Conservation (phyloP, 1,140 invertebrate species). For the Monomorium pharaonis region DNA sequence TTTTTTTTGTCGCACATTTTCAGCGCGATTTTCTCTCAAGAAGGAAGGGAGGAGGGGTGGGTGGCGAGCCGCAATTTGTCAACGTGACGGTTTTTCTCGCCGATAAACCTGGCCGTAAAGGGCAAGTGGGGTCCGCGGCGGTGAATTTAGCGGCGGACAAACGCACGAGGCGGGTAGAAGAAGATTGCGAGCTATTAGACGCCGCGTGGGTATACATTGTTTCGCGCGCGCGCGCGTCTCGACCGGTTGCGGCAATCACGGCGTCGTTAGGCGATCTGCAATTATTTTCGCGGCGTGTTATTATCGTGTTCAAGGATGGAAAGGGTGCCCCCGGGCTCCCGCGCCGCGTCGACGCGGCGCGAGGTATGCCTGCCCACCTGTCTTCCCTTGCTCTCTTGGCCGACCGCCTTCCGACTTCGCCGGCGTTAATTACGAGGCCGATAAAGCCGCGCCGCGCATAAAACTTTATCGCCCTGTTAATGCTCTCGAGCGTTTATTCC, state of each 20-base stretch:
- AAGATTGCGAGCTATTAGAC: conserved; percentile 49
- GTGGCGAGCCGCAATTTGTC: conserved; percentile 20
- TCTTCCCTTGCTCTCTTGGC: conserved; percentile 2
- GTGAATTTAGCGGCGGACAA: conserved; percentile 5
- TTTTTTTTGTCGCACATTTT: neutral
- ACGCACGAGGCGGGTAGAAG: conserved; percentile 31
- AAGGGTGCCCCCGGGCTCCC: conserved; percentile 19
- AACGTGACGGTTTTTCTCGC: neutral
- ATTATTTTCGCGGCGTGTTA: conserved; percentile 53
- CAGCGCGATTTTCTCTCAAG: neutral
- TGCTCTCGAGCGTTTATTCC: conserved; percentile 27
- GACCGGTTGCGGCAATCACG: conserved; percentile 36
- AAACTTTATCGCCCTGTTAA: conserved; percentile 54
- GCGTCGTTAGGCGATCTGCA: conserved; percentile 52
- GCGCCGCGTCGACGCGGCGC: neutral
- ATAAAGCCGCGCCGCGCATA: conserved; percentile 26
- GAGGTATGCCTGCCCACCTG: conserved; percentile 15
- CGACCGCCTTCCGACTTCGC: conserved; percentile 28
- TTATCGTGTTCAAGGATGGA: conserved; percentile 55
- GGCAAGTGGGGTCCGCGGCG: neutral
- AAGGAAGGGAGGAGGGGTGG: too few relatives aligned
- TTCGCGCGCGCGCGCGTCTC: conserved; percentile 21
- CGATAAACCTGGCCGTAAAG: conserved; percentile 16
- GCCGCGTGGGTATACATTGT: conserved; percentile 43
- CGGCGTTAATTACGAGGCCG: conserved; percentile 49